Evolutionary conservation across 2,888 invertebrate species (phyloP), one percentile per base, ranked within the genome.

Genomic region (Perizoma affinitatum): DNA sequence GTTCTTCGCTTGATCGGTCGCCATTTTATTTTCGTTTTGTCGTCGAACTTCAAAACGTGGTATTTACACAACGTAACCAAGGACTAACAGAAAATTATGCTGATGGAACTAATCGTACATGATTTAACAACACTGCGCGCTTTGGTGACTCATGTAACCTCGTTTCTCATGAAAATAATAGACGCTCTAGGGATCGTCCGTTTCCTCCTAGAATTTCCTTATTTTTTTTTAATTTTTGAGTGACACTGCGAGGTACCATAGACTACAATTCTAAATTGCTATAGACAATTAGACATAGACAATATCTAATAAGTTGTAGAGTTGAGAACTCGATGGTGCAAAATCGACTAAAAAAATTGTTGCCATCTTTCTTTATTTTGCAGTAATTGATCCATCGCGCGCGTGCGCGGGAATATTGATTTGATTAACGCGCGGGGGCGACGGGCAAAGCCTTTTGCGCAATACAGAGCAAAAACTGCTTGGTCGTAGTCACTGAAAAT

Each of bases 1-100:
- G 94, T 95, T 96, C 94, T 96, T 96, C 93, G 93, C 94, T 91
- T 93, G 94, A 90, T 94, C 94, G 88, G 95, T 95, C 94, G 95
- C 95, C 96, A 96, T 96, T 95, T 95, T 95, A 90, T 83, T 82
- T 84, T 82, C 83, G 82, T 85, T 84, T 86, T 76, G 79, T 80
- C 81, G 82, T 80, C 79, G 78, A 76, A 76, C 78, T 79, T 73
- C 71, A 34, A 76, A 79, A 86, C 82, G 84, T 83, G 76, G 73
- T 79, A 78, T 83, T 83, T 85, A 86, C 83, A 87, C 88, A 84
- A 86, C 82, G 76, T 86, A 90, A 88, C 80, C 84, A 89, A 86
- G 76, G 78, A 84, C 75, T 76, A 89, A 88, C 84, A 80, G 84
- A 88, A 88, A 88, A 87, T 79, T 80, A 83, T 73, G 65, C 67